These are phyloP conservation scores for Drosophila sproati DNA, from an alignment of 1,140 invertebrate species.

Conservation along the genomic window DNA sequence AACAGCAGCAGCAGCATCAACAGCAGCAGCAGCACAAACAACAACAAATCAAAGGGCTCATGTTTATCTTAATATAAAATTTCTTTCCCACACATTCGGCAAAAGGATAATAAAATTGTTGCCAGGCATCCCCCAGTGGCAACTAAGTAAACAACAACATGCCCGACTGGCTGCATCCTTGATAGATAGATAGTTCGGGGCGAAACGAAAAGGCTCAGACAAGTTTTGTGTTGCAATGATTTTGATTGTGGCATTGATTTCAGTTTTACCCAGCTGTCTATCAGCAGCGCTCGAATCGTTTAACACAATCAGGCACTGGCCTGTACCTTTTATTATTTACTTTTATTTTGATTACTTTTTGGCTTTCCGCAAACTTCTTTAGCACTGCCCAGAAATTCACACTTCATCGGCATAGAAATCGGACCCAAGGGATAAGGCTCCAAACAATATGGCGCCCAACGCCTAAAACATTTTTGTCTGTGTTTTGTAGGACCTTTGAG, in stretches of 20 bases:
- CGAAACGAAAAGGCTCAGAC: constrained; percentile 59
- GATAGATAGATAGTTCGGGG: constrained; percentile 42
- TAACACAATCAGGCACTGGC: constrained; percentile 63
- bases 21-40: constrained; percentile 39
- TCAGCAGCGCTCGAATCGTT: constrained; percentile 48
- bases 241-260: constrained; percentile 76
- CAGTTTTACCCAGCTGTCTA: constrained; percentile 41
- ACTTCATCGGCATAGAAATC: constrained; percentile 57
- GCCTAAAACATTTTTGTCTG: constrained; percentile 12
- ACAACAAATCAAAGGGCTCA: constrained; percentile 69
- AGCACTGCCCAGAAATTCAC: constrained; percentile 52
- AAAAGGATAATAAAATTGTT: constrained; percentile 73
- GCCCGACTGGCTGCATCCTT: constrained; percentile 59
- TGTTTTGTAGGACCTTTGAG: constrained; percentile 3
- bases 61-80: constrained; percentile 74
- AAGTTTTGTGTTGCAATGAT: constrained; percentile 49
- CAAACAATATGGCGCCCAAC: constrained; percentile 18
- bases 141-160: constrained; percentile 71
- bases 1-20: constrained; percentile 42
- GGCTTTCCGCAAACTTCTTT: constrained; percentile 49
- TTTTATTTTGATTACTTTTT: constrained; percentile 75
- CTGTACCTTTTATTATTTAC: constrained; percentile 71
- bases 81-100: constrained; percentile 54
- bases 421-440: constrained; percentile 35
- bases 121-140: constrained; percentile 47